These are phyloP conservation scores for Stramonita haemastoma DNA, from an alignment of 2,888 invertebrate genomes.

Conservation along the genomic window DNA sequence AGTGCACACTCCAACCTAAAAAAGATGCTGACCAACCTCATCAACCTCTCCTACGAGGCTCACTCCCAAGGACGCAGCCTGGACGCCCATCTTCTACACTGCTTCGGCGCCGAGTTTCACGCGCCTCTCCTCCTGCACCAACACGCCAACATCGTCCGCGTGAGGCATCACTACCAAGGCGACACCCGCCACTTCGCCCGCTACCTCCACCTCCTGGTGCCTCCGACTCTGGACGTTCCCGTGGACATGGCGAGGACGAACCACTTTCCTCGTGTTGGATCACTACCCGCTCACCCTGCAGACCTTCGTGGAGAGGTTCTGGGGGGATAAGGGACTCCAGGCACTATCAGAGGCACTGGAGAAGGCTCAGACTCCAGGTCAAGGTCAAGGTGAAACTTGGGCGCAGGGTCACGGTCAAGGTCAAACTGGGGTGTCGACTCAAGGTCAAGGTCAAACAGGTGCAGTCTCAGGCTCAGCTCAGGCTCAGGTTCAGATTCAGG, in stretches of 20 bases:
- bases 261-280: slow-evolving; percentile 58
- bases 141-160: slow-evolving; percentile 55
- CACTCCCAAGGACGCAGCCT: slow-evolving; percentile 50
- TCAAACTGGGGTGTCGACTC: too few relatives aligned
- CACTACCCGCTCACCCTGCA: slow-evolving; percentile 54
- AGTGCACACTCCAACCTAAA: too few relatives aligned
- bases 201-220: slow-evolving; percentile 50
- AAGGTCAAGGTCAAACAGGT: too few relatives aligned
- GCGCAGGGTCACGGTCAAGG: too few relatives aligned
- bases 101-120: slow-evolving; percentile 52
- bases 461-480: too few relatives aligned
- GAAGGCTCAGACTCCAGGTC: too few relatives aligned
- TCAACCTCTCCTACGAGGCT: slow-evolving; percentile 43
- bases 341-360: too few relatives aligned
- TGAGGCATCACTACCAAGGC: slow-evolving; percentile 56
- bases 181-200: slow-evolving; percentile 55
- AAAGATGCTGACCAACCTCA: slow-evolving; percentile 57
- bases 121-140: slow-evolving; percentile 47
- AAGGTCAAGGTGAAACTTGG: too few relatives aligned
- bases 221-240: slow-evolving; percentile 50
- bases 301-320: slow-evolving; percentile 45
- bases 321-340: slow-evolving; percentile 18
- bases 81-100: slow-evolving; percentile 46
- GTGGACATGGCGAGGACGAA: slow-evolving; percentile 53
- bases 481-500: too few relatives aligned